Evolutionary conservation across 2,113 vertebrate genomes (phyloP).

Genomic region (Amphiprion percula): DNA sequence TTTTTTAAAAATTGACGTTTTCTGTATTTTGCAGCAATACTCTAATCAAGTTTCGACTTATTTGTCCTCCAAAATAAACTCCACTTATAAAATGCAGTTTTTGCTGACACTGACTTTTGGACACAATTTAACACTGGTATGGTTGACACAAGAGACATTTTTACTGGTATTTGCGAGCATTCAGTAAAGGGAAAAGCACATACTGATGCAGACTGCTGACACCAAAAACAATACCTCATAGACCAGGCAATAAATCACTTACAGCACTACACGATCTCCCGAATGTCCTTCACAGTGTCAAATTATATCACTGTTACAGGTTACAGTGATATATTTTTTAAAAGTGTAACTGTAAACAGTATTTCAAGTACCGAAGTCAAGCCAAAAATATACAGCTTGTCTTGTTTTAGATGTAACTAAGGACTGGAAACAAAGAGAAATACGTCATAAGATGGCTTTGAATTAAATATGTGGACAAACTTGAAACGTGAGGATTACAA

Average conservation of each 20-base stretch:
- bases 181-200: conserved; percentile 25
- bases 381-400: background rate
- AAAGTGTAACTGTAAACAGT: conserved; percentile 2
- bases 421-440: background rate
- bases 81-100: background rate
- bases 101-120: background rate
- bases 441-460: no score
- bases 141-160: conserved; percentile 8
- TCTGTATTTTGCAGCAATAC: no score
- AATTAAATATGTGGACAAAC: no score
- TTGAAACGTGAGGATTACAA: no score
- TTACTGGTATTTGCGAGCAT: conserved; percentile 17
- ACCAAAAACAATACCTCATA: conserved; percentile 19
- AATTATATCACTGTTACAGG: background rate
- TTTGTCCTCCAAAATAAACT: conserved; percentile 2
- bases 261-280: conserved; percentile 23
- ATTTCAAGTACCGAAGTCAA: background rate
- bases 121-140: background rate
- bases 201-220: conserved; percentile 27
- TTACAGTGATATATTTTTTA: background rate
- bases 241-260: conserved; percentile 25
- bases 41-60: background rate
- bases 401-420: background rate
- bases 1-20: background rate
- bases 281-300: conserved; percentile 21